phyloP scores from a whole-genome alignment of 2,797 vertebrate genomes.

The Pseudotriccus pelzelni region DNA sequence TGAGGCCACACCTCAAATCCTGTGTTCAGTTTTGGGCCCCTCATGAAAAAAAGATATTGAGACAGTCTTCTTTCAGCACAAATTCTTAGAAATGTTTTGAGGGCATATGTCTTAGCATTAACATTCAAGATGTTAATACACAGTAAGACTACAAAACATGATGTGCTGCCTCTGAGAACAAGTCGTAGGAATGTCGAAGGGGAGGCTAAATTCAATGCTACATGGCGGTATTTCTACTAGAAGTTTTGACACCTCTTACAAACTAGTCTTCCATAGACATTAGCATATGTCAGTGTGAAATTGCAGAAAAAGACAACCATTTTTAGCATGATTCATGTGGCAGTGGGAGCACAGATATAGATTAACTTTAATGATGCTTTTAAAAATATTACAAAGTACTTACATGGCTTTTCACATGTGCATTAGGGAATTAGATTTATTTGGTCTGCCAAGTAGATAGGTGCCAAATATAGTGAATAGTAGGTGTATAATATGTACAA shows the following conservation, averaged over 20 bases:
- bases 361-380: slow-evolving; percentile 51
- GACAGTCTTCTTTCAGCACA: neutral
- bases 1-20: neutral
- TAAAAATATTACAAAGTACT: slow-evolving; percentile 48
- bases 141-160: neutral
- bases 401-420: neutral
- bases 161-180: neutral
- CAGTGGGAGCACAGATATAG: neutral
- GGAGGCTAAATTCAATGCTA: neutral
- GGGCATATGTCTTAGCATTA: neutral
- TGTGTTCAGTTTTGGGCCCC: neutral
- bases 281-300: neutral
- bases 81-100: neutral
- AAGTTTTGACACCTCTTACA: neutral
- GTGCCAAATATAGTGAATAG: slow-evolving; percentile 18
- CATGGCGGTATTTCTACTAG: neutral
- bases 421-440: slow-evolving; percentile 14
- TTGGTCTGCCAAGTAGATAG: slow-evolving; percentile 23
- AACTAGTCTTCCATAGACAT: neutral
- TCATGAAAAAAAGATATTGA: neutral
- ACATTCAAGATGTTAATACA: neutral
- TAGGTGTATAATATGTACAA: neutral
- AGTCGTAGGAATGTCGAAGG: neutral
- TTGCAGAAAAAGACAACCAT: neutral
- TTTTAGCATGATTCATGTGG: neutral